Percentiles rank a stretch among this genome's conserved stretches.
These are phyloP conservation scores for Hololepta plana DNA, from an alignment of 2,888 invertebrate species.

Conservation along the genomic window DNA sequence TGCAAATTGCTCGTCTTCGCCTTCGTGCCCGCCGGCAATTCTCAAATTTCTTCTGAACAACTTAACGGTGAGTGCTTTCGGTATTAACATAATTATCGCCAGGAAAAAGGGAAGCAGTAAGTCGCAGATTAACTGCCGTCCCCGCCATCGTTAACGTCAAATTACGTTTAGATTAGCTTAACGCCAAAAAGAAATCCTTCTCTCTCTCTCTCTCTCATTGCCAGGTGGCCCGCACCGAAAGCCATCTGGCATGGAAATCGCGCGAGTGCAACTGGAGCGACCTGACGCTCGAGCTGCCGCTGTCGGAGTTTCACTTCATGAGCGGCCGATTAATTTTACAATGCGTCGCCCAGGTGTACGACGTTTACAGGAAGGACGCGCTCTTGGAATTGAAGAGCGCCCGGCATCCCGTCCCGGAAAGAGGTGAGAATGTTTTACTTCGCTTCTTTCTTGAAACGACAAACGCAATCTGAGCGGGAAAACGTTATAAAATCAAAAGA, in stretches of 20 bases:
- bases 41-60: conserved; percentile 64
- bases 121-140: conserved; percentile 18
- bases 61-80: conserved; percentile 54
- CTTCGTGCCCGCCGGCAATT: conserved; percentile 55
- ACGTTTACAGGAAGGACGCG: conserved; percentile 48
- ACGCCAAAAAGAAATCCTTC: not conserved
- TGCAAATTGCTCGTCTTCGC: conserved; percentile 65
- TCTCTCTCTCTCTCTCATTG: conserved; percentile 4
- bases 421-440: conserved; percentile 36
- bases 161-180: too few relatives aligned
- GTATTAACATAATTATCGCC: conserved; percentile 3
- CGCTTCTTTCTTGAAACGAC: not conserved
- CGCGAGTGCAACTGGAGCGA: conserved; percentile 37
- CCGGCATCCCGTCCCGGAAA: conserved; percentile 60
- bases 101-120: not conserved
- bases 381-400: conserved; percentile 52
- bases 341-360: conserved; percentile 51
- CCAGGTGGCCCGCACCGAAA: conserved; percentile 22
- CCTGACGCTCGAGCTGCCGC: conserved; percentile 36
- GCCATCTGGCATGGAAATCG: conserved; percentile 28
- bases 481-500: too few relatives aligned
- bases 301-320: conserved; percentile 37
- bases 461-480: not conserved
- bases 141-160: conserved; percentile 13
- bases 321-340: conserved; percentile 47